These are phyloP conservation scores for Littorina saxatilis DNA, from an alignment of 1,140 invertebrate genomes.

Conservation along the genomic window DNA sequence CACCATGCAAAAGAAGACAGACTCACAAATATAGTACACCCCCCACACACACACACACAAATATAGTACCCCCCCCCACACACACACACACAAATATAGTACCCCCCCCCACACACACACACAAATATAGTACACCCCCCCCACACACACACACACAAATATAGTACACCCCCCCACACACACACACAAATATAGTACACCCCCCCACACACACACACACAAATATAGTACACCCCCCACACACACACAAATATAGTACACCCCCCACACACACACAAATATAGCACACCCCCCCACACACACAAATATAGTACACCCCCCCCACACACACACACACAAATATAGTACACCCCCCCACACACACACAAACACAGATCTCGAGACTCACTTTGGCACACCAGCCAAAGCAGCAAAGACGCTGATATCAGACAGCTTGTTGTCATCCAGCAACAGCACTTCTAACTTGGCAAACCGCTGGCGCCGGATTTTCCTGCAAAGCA, in stretches of 20 bases:
- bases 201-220: too few species aligned
- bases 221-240: too few species aligned
- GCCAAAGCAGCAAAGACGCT: conserved; percentile 71
- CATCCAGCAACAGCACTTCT: conserved; percentile 72
- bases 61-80: not conserved
- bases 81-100: not conserved
- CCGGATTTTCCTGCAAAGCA: conserved; percentile 54
- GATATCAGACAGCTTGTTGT: conserved; percentile 68
- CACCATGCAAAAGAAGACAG: too few species aligned
- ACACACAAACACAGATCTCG: too few species aligned
- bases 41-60: not conserved
- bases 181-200: too few species aligned
- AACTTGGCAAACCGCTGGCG: conserved; percentile 62
- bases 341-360: too few species aligned
- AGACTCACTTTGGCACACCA: conserved; percentile 66
- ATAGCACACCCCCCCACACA: too few species aligned
- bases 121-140: not conserved
- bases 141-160: not conserved
- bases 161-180: not conserved
- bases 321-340: too few species aligned
- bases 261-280: too few species aligned
- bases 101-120: not conserved
- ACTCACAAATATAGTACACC: not conserved
- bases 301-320: too few species aligned
- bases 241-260: too few species aligned